Percentiles rank a stretch among this genome's conserved stretches.
Conservation (phyloP, 2,797 vertebrate genomes). For the Chromis chromis region DNA sequence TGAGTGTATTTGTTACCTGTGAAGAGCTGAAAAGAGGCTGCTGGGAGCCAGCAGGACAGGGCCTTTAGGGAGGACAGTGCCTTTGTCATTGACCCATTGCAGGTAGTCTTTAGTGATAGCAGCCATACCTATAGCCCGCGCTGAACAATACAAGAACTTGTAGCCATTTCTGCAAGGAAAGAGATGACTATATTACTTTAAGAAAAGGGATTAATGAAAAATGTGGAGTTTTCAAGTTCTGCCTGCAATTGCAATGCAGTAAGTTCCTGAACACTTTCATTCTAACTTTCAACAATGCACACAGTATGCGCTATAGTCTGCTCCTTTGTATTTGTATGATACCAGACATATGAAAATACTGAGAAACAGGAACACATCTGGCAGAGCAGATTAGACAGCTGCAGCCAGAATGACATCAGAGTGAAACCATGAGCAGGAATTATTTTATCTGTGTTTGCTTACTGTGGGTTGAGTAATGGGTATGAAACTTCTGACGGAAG, state of each 20-base stretch:
- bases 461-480: background rate
- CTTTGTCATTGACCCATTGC: constrained; percentile 91
- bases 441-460: constrained; percentile 7
- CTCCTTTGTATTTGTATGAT: background rate
- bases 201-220: background rate
- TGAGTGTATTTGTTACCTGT: constrained; percentile 84
- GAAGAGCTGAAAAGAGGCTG: constrained; percentile 95
- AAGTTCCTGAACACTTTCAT: background rate
- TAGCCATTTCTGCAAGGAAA: constrained; percentile 90
- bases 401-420: constrained; percentile 13
- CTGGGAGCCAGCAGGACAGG: constrained; percentile 95
- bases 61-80: constrained; percentile 91
- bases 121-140: constrained; percentile 94
- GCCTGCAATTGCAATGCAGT: background rate
- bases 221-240: background rate
- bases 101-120: constrained; percentile 94
- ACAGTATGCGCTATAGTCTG: background rate
- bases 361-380: constrained; percentile 29
- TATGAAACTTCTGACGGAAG: constrained; percentile 4
- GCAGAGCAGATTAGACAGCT: constrained; percentile 23
- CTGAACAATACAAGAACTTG: constrained; percentile 97
- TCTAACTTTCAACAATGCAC: background rate
- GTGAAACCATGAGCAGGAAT: constrained; percentile 11
- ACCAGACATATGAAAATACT: background rate
- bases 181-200: background rate